Evolutionary conservation across 2,113 vertebrate genomes (phyloP), one percentile per base, ranked within the genome.

Genomic region (Passer montanus): DNA sequence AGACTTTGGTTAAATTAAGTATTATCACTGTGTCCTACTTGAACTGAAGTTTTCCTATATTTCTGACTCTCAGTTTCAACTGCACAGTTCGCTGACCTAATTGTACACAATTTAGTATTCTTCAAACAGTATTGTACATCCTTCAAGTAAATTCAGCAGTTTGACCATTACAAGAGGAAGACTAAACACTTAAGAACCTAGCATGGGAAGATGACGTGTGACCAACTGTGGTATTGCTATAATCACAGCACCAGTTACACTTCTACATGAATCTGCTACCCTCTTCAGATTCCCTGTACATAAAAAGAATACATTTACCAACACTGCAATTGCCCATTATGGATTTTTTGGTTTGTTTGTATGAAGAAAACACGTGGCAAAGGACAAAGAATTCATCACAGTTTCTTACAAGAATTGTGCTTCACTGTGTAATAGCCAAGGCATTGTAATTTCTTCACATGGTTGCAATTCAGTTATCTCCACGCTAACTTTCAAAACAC

Each of bases 1-100:
- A 99, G 98, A 98, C 98, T 99, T 99, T 98, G 98, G 98, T 98
- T 98, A 98, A 98, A 98, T 98, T 98, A 99, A 98, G 98, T 97
- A 98, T 96, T 95, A 98, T 98, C 77, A 81, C 94, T 98, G 92
- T 56, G 78, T 82, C 94, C 97, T 98, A 98, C 97, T 97, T 97
- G 94, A 98, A 98, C 98, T 97, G 91, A 93, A 31, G 33, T 96
- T 95, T 93, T 95, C 87, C 93, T 94, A 28, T 53, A 97, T 94
- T 98, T 98, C 84, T 96, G 94, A 96, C 83, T 85, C 94, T 97
- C 94, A 66, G 91, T 90, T 97, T 97, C 56, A 91, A 98, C 74
- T 98, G 97, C 97, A 98, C 97, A 96, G 98, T 92, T 98, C 95
- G 97, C 46, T 97, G 94, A 98, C 95, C 97, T 97, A 98, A 98